Percentiles rank a stretch among this genome's conserved stretches.
phyloP scores from a whole-genome alignment of 2,888 invertebrate species.

The Chouioia cunea region DNA sequence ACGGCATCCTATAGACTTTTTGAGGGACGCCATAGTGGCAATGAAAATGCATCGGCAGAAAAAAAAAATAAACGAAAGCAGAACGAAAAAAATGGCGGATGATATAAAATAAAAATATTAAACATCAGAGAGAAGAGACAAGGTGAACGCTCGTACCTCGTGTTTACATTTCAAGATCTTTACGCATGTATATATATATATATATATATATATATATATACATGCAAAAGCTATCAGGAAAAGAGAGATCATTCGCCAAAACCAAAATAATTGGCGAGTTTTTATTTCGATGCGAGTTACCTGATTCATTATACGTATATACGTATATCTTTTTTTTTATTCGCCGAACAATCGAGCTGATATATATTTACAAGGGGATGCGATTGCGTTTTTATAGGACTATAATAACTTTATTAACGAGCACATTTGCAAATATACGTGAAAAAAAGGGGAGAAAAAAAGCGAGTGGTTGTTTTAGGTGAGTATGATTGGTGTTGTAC shows the following conservation, averaged over 20 bases:
- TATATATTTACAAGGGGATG: no score
- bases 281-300: background rate
- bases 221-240: background rate
- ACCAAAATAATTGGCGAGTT: conserved; percentile 24
- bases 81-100: background rate
- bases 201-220: no score
- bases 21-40: conserved; percentile 17
- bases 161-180: conserved; percentile 38
- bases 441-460: no score
- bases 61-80: background rate
- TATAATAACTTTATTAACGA: no score
- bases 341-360: no score
- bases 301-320: background rate
- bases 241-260: conserved; percentile 24
- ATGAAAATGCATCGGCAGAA: conserved; percentile 15
- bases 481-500: no score
- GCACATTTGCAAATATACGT: no score
- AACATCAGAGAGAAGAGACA: conserved; percentile 3
- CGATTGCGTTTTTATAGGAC: no score
- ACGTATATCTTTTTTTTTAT: background rate
- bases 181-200: background rate
- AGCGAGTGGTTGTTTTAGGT: no score
- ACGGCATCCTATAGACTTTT: conserved; percentile 37
- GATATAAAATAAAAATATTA: background rate
- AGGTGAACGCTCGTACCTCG: conserved; percentile 40